A percentile compares a stretch with the other conserved stretches of the same genome.
Evolutionary conservation across 2,888 invertebrate species (phyloP).

Genomic region (Drosophila borborema): DNA sequence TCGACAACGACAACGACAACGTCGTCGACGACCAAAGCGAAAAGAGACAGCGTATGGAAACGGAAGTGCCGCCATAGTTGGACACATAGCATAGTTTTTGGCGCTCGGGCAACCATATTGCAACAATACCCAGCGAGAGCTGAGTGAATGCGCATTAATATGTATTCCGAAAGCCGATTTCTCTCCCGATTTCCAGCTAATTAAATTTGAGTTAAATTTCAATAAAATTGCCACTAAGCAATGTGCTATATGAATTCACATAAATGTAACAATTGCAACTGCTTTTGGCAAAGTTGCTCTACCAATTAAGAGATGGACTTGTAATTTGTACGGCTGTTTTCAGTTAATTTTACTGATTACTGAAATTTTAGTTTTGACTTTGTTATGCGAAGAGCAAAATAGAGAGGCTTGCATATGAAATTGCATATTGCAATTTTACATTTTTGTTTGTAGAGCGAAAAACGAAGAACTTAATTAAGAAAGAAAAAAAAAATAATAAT

Average conservation of each 20-base stretch:
- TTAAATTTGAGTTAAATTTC: conserved; percentile 13
- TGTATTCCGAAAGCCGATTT: conserved; percentile 49
- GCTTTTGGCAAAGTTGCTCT: neutral
- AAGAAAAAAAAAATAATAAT: neutral
- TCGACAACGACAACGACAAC: conserved; percentile 35
- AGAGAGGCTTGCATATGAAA: neutral
- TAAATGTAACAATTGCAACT: neutral
- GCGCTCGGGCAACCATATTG: conserved; percentile 69
- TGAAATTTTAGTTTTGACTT: neutral
- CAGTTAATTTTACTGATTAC: neutral
- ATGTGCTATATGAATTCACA: neutral
- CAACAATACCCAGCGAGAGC: conserved; percentile 40
- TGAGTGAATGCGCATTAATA: conserved; percentile 27
- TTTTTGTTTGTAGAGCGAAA: neutral
- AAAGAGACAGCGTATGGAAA: conserved; percentile 53
- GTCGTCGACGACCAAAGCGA: conserved; percentile 10
- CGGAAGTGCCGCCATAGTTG: conserved; percentile 71
- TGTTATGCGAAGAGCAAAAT: too few relatives aligned
- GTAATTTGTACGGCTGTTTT: neutral
- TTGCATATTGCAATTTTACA: neutral
- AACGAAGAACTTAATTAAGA: neutral
- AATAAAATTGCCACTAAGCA: neutral
- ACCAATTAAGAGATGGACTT: neutral
- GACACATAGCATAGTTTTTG: conserved; percentile 67
- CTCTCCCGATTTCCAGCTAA: conserved; percentile 29